A percentile compares a stretch with the other conserved stretches of the same genome.
Evolutionary conservation across 2,888 invertebrate species (phyloP).

Genomic region (Camponotus fellah): DNA sequence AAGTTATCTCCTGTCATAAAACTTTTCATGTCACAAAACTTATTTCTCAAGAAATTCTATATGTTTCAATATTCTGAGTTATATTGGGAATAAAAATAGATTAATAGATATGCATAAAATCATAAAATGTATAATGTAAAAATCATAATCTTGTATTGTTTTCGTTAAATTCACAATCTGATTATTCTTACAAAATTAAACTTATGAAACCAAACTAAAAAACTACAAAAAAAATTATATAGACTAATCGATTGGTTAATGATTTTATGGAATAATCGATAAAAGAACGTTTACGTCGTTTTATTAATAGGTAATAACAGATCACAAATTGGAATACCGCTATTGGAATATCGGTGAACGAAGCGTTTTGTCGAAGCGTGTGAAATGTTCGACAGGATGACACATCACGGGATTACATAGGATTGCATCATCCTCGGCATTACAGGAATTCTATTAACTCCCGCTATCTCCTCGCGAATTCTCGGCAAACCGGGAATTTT

Average conservation of each 20-base stretch:
- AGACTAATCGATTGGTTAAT: slow-evolving; percentile 26
- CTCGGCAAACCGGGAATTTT: slow-evolving; percentile 46
- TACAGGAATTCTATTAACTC: slow-evolving; percentile 52
- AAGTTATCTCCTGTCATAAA: neutral
- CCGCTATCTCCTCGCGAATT: slow-evolving; percentile 39
- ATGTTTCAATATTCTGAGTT: neutral
- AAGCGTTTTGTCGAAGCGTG: slow-evolving; percentile 44
- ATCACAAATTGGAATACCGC: slow-evolving; percentile 54
- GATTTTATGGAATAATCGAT: neutral
- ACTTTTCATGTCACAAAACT: neutral
- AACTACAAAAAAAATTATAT: neutral
- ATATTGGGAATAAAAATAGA: neutral
- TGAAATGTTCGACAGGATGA: slow-evolving; percentile 38
- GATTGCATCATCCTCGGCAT: slow-evolving; percentile 47
- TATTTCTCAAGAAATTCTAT: neutral
- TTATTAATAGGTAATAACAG: slow-evolving; percentile 49
- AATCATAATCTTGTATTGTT: neutral
- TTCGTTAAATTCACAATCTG: neutral
- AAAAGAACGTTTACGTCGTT: slow-evolving; percentile 32
- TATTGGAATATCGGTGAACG: slow-evolving; percentile 48
- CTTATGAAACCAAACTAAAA: neutral
- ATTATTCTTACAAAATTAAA: neutral
- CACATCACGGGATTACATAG: slow-evolving; percentile 32
- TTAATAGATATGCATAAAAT: neutral
- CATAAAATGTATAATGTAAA: neutral